These are phyloP conservation scores for Spinus pinus DNA, from an alignment of 2,797 vertebrate genomes.

Conservation along the genomic window DNA sequence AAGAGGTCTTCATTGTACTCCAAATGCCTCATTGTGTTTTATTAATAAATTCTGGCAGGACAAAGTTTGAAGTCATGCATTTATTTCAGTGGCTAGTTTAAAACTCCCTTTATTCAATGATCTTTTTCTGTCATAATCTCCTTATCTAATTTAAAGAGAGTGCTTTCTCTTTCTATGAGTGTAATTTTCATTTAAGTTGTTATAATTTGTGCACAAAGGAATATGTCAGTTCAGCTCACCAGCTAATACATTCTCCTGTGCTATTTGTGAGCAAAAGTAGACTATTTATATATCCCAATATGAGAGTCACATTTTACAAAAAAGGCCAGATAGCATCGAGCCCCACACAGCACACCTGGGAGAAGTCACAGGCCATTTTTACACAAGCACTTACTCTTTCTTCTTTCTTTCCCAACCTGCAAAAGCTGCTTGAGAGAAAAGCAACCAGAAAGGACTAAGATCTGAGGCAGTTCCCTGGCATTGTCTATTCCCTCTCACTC, in stretches of 20 bases:
- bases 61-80: conserved; percentile 49
- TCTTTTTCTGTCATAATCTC: conserved; percentile 38
- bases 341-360: background rate
- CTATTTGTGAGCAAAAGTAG: background rate
- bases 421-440: background rate
- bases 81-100: conserved; percentile 46
- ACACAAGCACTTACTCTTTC: background rate
- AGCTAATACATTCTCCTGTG: background rate
- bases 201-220: background rate
- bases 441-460: background rate
- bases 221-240: background rate
- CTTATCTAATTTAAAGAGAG: conserved; percentile 54
- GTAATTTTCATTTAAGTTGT: conserved; percentile 47
- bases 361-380: background rate
- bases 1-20: conserved; percentile 29
- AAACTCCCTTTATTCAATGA: conserved; percentile 25
- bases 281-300: background rate
- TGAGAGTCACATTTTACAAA: background rate
- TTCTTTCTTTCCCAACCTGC: background rate
- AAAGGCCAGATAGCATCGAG: background rate
- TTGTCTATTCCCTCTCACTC: background rate
- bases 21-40: conserved; percentile 29
- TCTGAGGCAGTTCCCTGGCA: background rate
- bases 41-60: conserved; percentile 51
- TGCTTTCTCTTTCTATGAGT: conserved; percentile 1